Conservation (phyloP, 2,113 vertebrate species). For the Apus apus region DNA sequence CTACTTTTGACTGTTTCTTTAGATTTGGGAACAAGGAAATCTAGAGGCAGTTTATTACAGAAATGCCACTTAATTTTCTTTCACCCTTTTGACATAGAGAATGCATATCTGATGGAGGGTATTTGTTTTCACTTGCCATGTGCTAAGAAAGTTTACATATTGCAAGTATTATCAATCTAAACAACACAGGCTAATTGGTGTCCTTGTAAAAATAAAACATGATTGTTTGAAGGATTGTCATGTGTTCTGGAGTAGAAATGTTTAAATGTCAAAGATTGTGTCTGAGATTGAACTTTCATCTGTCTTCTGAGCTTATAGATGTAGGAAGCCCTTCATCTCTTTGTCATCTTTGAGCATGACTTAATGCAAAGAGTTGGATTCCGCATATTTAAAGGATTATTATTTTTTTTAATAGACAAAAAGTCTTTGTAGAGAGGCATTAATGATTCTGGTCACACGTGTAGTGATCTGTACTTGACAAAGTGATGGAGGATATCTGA, state of each 20-base stretch:
- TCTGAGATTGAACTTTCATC: conserved; percentile 26
- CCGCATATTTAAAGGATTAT: background rate
- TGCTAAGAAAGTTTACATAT: conserved; percentile 63
- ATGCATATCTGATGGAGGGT: conserved; percentile 43
- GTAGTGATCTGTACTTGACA: conserved; percentile 31
- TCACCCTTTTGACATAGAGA: conserved; percentile 39
- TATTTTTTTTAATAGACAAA: conserved; percentile 16
- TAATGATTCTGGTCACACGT: background rate
- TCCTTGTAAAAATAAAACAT: conserved; percentile 72
- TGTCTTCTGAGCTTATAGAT: background rate
- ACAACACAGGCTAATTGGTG: conserved; percentile 69
- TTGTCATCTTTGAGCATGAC: background rate
- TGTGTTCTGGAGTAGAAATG: conserved; percentile 40
- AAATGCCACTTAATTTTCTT: conserved; percentile 41
- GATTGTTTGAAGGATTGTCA: conserved; percentile 70
- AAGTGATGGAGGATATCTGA: conserved; percentile 32
- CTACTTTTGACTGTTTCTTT: background rate
- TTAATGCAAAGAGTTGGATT: background rate
- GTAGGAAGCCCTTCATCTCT: conserved; percentile 18
- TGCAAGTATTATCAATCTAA: conserved; percentile 68
- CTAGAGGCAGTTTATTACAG: background rate
- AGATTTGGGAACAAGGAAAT: background rate
- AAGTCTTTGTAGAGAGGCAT: background rate
- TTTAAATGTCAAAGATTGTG: conserved; percentile 49
- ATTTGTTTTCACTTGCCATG: conserved; percentile 75